Evolutionary conservation across 1,140 invertebrate genomes (phyloP), one percentile per base, ranked within the genome.

Genomic region (Schmidtea mediterranea): DNA sequence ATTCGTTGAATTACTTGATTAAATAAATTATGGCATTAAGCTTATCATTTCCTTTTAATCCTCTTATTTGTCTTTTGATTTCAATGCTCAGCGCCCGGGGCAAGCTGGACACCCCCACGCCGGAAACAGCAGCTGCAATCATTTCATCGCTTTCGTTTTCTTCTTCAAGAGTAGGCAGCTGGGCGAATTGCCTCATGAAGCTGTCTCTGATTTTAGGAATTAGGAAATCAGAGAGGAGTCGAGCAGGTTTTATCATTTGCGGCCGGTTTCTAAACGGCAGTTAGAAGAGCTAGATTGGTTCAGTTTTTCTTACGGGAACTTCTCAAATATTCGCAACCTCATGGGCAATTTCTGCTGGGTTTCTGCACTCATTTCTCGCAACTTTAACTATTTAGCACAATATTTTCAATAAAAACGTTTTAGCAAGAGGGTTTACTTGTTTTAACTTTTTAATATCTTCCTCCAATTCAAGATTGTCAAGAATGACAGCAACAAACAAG

Each of bases 371-470:
- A 94, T 83, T 62, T 95, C 87, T 15, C 87, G 71, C 55, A 89
- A 84, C 64, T 92, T 84, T 0, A 94, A 66, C 66, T 69, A 52
- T 6, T 56, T 56, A 41, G 15, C 15, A 26, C 49, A 48, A 18
- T 40, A 12, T 49, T 19, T 43, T 16, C 9, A 21, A 22, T 40
- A 13, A 40, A 40, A 48, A 26, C 38, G 32, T 49, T 10, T 16
- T 8, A 13, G 36, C 6, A 40, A 13, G 3, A 37, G 36, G 38
- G 43, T 59, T 57, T 47, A 68, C 63, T 65, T 98, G 92, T 62
- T 97, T 97, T 3, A 97, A 67, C 65, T 95, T 97, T 62, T 99
- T 99, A 19, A 98, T 89, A 58, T 98, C 90, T 69, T 98, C 92
- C 59, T 98, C 90, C 53, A 98, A 69, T 65, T 97, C 90, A 58